These are phyloP conservation scores for Seriola quinqueradiata DNA, from an alignment of 2,113 vertebrate species.

Conservation along the genomic window DNA sequence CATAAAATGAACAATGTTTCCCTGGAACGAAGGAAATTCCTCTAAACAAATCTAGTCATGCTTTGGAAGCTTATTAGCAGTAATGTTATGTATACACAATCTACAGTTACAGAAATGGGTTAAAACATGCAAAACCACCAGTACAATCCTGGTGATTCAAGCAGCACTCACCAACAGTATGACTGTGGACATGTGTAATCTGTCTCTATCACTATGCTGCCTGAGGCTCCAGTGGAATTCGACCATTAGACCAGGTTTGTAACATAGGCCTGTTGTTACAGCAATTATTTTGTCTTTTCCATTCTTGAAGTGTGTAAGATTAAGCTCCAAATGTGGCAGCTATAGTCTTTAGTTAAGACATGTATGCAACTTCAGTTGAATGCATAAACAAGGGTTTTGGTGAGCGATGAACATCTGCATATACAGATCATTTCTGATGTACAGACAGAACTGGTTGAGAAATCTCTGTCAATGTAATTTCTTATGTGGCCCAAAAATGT, in stretches of 20 bases:
- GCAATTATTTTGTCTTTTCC: background rate
- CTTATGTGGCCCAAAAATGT: background rate
- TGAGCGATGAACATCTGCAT: background rate
- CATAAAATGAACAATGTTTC: background rate
- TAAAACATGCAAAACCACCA: background rate
- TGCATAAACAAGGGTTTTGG: background rate
- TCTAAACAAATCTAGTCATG: background rate
- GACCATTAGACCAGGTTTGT: slow-evolving; percentile 20
- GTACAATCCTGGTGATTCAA: background rate
- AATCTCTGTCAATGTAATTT: background rate
- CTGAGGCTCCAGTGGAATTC: slow-evolving; percentile 31
- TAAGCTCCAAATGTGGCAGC: background rate
- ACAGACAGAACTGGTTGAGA: background rate
- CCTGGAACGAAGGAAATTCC: background rate
- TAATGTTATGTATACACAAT: background rate
- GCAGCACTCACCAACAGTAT: slow-evolving; percentile 4
- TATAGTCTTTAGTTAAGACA: background rate
- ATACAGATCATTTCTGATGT: background rate
- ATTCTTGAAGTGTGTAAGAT: slow-evolving; percentile 1
- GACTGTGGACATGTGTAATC: slow-evolving; percentile 51
- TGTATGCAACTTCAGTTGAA: background rate
- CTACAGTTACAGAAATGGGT: background rate
- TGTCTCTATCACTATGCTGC: slow-evolving; percentile 20
- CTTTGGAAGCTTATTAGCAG: background rate
- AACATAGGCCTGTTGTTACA: slow-evolving; percentile 6